Evolutionary conservation across 2,888 invertebrate species (phyloP).

Genomic region (Scaptomyza cyrtandrae): DNA sequence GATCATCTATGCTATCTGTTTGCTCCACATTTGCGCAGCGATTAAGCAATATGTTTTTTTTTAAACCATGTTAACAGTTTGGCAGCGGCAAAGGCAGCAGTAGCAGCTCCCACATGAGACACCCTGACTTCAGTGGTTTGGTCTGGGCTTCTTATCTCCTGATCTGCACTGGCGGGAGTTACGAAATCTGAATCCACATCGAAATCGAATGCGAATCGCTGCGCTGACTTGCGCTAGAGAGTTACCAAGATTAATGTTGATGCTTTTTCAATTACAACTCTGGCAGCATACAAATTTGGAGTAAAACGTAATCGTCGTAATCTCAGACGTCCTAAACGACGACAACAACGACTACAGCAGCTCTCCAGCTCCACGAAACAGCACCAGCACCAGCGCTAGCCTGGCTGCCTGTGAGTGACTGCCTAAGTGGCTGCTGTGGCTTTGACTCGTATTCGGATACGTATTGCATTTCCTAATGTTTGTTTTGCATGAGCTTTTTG

Average conservation of each 20-base stretch:
- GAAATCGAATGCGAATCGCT: constrained; percentile 61
- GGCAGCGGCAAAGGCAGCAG: constrained; percentile 36
- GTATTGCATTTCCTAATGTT: constrained; percentile 83
- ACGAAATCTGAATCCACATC: constrained; percentile 69
- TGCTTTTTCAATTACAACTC: constrained; percentile 83
- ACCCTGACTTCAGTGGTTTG: constrained; percentile 39
- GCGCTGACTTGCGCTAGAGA: constrained; percentile 53
- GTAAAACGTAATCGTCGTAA: constrained; percentile 81
- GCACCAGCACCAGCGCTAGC: constrained; percentile 24
- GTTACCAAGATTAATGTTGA: constrained; percentile 84
- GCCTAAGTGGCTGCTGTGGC: constrained; percentile 75
- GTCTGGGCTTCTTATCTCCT: constrained; percentile 35
- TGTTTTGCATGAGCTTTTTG: constrained; percentile 76
- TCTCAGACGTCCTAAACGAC: constrained; percentile 80
- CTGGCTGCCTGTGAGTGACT: constrained; percentile 66
- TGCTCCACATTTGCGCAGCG: constrained; percentile 67
- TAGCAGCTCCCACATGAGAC: constrained; percentile 53
- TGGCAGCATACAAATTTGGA: constrained; percentile 82
- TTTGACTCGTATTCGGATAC: constrained; percentile 59
- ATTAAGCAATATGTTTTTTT: constrained; percentile 74
- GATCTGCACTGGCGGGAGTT: constrained; percentile 42
- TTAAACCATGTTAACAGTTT: constrained; percentile 41
- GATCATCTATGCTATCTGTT: constrained; percentile 53
- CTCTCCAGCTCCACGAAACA: constrained; percentile 24
- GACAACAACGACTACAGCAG: constrained; percentile 51